These are phyloP conservation scores for Cynaeus angustus DNA, from an alignment of 2,888 invertebrate species.

Conservation along the genomic window DNA sequence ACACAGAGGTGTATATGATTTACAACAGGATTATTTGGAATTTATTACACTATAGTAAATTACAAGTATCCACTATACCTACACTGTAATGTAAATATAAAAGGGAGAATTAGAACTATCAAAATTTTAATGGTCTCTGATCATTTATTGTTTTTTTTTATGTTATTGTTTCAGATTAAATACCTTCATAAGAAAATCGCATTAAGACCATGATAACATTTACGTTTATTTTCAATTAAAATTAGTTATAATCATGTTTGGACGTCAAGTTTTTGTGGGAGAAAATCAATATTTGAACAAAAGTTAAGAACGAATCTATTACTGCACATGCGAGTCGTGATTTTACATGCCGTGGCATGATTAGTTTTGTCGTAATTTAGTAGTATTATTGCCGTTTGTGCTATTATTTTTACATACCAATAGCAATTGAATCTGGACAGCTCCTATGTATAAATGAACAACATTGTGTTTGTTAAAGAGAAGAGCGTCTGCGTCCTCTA, in stretches of 20 bases:
- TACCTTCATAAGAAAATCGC: conserved; percentile 12
- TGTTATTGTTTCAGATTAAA: conserved; percentile 18
- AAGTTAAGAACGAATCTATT: conserved; percentile 1
- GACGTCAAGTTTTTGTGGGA: not conserved
- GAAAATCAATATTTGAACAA: conserved; percentile 11
- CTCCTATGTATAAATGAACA: conserved; percentile 34
- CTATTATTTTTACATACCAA: conserved; percentile 5
- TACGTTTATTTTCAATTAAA: too few species aligned
- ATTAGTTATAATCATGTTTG: too few species aligned
- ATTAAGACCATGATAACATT: not conserved
- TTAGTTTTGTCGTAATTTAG: not conserved
- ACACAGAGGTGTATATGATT: conserved; percentile 30
- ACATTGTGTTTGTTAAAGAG: conserved; percentile 45
- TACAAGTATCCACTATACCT: conserved; percentile 12
- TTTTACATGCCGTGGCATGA: not conserved
- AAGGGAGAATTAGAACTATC: conserved; percentile 4
- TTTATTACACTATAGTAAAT: conserved; percentile 36
- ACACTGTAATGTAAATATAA: conserved; percentile 4
- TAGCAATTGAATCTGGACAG: conserved; percentile 29
- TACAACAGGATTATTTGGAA: conserved; percentile 39
- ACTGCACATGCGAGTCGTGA: conserved; percentile 3
- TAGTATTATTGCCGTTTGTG: conserved; percentile 5
- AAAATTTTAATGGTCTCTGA: not conserved
- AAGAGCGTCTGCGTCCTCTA: conserved; percentile 51
- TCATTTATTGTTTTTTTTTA: conserved; percentile 20